Base-by-base conservation (phyloP, 2,888 invertebrate species). In the Clanis bilineata region DNA sequence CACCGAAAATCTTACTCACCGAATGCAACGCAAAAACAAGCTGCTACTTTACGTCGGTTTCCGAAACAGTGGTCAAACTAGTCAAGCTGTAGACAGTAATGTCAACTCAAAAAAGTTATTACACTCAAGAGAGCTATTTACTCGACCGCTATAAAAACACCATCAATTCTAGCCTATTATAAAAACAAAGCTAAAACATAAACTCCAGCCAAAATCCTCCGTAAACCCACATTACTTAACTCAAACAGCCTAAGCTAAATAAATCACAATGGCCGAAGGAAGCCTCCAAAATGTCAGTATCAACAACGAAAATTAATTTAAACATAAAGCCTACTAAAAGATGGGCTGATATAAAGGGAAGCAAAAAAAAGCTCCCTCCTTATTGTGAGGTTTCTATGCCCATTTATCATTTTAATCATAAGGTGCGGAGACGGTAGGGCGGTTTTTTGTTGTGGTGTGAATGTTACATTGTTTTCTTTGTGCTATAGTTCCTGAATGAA, bases 351-450 rank as follows among this genome's bases (percentile, higher is more conserved):
- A 64, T 72, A 68, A 68, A 66, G 59, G 60, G 62, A 58, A 56
- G 12, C 56, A 60, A 65, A 67, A 72, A 74, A 67, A 68, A 63
- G 71, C 72, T 64, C 72, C 77, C 82, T 82, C 81, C 80, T 81
- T 82, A 82, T 84, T 83, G 81, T 83, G 70, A 76, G 78, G 80
- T 79, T 79, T 74, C 73, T 72, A 73, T 70, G 71, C 70, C 74
- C 82, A 84, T 85, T 83, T 80, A 79, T 85, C 84, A 85, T 84
- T 79, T 75, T 65, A 45, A 38, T 36, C 36, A 36, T 21, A 1
- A 28, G 45, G 44, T 45, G 36, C 12, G 39, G 45, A 56, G 45
- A 9, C 56, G 21, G 56, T 56, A 45, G 9, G 56, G 28, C 18
- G 23, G 12, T 3, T 25, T 38, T 36, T 38, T 38, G 21, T 21